phyloP scores from a whole-genome alignment of 2,113 vertebrate species.

The Balaenoptera acutorostrata region DNA sequence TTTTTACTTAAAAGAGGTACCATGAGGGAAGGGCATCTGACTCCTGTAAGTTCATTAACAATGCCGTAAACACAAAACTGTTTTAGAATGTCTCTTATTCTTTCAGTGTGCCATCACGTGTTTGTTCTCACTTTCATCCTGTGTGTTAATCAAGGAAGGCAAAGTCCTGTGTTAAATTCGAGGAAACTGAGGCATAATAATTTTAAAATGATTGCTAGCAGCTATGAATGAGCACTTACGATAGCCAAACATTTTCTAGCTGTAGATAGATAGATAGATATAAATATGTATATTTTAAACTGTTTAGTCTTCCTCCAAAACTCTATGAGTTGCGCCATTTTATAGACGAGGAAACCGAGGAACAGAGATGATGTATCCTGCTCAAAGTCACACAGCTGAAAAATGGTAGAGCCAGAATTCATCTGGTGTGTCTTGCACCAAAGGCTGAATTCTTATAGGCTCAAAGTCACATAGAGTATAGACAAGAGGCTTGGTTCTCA shows the following conservation, averaged over 20 bases:
- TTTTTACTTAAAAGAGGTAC: background rate
- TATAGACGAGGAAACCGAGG: background rate
- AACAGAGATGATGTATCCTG: background rate
- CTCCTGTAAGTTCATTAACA: background rate
- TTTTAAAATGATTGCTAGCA: background rate
- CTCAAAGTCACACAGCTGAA: background rate
- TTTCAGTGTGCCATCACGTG: background rate
- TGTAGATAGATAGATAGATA: no score
- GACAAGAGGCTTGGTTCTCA: background rate
- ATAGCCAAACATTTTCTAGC: background rate
- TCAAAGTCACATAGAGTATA: background rate
- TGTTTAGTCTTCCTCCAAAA: background rate
- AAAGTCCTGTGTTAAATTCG: background rate
- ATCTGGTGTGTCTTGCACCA: background rate
- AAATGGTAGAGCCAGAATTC: background rate
- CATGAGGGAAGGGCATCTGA: background rate
- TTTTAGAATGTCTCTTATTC: background rate
- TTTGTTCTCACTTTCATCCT: background rate
- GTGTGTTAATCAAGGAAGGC: background rate
- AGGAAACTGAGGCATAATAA: background rate
- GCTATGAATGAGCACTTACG: background rate
- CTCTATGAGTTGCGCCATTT: background rate
- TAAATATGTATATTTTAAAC: background rate
- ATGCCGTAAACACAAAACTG: no score
- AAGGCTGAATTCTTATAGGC: background rate